These are phyloP conservation scores for Columba guinea DNA, from an alignment of 2,797 vertebrate species.

Conservation along the genomic window DNA sequence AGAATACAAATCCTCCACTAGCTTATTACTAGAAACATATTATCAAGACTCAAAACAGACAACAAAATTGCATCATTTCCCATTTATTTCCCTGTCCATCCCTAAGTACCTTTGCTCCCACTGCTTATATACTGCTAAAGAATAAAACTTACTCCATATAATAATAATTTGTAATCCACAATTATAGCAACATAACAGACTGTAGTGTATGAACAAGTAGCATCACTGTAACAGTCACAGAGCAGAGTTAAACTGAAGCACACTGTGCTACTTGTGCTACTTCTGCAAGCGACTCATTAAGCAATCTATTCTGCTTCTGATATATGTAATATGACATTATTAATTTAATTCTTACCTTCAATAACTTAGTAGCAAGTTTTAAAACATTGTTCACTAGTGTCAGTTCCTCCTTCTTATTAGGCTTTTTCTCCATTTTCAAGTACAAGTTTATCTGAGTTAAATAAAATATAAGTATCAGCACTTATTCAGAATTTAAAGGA, in stretches of 20 bases:
- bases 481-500: not conserved
- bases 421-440: constrained; percentile 99
- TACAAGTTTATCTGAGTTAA: constrained; percentile 92
- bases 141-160: not conserved
- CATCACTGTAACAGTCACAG: not conserved
- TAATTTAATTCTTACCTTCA: constrained; percentile 84
- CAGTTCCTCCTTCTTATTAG: constrained; percentile 98
- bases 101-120: not conserved
- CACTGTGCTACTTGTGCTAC: not conserved
- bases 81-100: not conserved
- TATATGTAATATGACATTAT: not conserved
- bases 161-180: not conserved
- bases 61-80: not conserved
- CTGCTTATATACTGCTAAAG: not conserved
- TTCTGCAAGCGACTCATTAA: not conserved
- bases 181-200: not conserved
- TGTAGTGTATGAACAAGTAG: not conserved
- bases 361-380: constrained; percentile 96
- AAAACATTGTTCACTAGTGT: constrained; percentile 98
- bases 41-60: not conserved
- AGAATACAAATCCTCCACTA: not conserved
- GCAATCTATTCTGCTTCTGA: not conserved
- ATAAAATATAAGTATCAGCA: not conserved
- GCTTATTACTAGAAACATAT: not conserved
- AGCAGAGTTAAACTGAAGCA: not conserved